Percentiles rank a stretch among this genome's conserved stretches.
phyloP scores from a whole-genome alignment of 1,140 invertebrate species.

The Drosophila arizonae region DNA sequence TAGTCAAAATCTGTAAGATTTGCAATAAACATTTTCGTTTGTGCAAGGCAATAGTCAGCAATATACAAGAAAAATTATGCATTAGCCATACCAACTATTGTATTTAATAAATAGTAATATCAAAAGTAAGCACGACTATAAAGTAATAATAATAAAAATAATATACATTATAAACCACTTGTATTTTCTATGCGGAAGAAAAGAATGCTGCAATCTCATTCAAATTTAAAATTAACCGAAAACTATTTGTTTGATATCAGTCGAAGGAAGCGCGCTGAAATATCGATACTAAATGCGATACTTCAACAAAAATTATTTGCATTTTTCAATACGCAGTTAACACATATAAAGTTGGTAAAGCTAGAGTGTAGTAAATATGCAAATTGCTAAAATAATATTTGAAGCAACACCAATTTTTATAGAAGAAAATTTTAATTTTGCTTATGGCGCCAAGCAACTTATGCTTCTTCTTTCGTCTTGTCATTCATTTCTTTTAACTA shows the following conservation, averaged over 20 bases:
- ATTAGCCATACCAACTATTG: conserved; percentile 51
- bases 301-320: no score
- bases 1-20: conserved; percentile 77
- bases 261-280: no score
- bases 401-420: no score
- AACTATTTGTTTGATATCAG: no score
- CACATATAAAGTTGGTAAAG: no score
- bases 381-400: no score
- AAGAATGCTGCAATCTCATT: background rate
- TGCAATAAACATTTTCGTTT: conserved; percentile 53
- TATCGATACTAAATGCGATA: background rate
- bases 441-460: no score
- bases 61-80: conserved; percentile 56
- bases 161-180: conserved; percentile 36
- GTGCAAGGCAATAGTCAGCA: conserved; percentile 62
- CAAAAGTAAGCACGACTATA: conserved; percentile 30
- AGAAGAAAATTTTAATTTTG: no score
- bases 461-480: no score
- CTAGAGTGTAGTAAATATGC: no score
- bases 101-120: conserved; percentile 34
- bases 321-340: no score
- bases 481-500: background rate
- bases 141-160: conserved; percentile 42
- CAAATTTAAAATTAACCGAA: background rate
- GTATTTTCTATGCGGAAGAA: no score